phyloP scores from a whole-genome alignment of 2,797 vertebrate species.

The Choloepus didactylus region DNA sequence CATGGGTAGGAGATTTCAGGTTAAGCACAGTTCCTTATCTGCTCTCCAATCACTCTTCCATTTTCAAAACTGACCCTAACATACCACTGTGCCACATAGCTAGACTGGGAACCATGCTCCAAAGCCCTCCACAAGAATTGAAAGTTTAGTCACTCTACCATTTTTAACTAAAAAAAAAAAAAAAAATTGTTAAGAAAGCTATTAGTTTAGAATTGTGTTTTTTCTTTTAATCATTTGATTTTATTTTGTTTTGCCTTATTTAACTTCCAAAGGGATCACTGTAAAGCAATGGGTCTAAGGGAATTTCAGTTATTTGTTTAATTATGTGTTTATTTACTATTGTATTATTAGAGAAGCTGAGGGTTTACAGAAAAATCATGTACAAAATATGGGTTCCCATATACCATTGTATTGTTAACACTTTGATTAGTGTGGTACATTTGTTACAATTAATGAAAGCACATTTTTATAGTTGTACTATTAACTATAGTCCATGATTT shows the following conservation, averaged over 20 bases:
- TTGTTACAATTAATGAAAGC: too few species aligned
- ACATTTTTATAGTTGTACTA: too few species aligned
- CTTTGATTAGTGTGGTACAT: too few species aligned
- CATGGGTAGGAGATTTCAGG: background rate
- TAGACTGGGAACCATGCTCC: background rate
- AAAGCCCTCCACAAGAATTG: background rate
- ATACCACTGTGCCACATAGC: background rate
- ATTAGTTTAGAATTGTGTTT: background rate
- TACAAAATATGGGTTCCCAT: too few species aligned
- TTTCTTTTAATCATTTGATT: background rate
- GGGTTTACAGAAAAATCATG: too few species aligned
- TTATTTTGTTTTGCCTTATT: background rate
- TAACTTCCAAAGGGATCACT: background rate
- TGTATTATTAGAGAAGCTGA: too few species aligned
- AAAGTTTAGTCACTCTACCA: background rate
- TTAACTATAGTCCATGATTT: too few species aligned
- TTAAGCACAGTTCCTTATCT: background rate
- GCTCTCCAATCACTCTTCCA: background rate
- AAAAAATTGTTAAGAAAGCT: background rate
- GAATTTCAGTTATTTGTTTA: too few species aligned
- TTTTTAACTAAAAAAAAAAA: background rate
- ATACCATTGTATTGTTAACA: too few species aligned
- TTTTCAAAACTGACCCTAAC: background rate
- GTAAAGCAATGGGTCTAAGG: background rate
- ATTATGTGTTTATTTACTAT: too few species aligned